Base-by-base conservation (phyloP, 2,888 invertebrate genomes). In the Smittia aterrima region DNA sequence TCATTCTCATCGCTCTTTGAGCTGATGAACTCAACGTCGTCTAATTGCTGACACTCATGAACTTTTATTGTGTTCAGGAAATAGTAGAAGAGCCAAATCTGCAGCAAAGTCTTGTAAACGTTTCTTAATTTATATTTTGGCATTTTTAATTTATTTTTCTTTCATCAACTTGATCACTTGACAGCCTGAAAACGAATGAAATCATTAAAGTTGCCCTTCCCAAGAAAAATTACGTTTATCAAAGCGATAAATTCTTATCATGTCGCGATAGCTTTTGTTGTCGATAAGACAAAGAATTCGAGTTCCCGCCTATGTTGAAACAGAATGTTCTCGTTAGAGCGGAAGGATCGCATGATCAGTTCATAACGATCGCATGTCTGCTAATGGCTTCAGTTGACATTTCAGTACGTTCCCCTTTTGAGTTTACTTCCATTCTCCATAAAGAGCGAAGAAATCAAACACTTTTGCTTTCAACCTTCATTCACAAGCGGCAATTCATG, bases 71-170 rank as follows among this genome's bases (percentile, higher is more conserved):
- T 27, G 18, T 53, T 71, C 20, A 71, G 32, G 25, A 71, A 71
- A 24, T 71, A 71, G 24, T 71, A 71, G 25, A 54, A 71, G 13
- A 71, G 58, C 27, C 25, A 54, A 54, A 71, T 58, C 54, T 68
- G 68, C 16, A 68, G 20, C 1, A 68, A 16, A 24, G 68, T 68
- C 18, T 71, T 71, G 54, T 27, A 54, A 20, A 54, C 9, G 24
- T 58, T 71, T 32, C 24, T 53, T 7, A 54, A 71, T 54, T 71
- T 71, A 22, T 71, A 71, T 71, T 71, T 71, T 54, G 71, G 54
- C 71, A 71, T 71, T 71, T 71, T 71, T 9, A 27, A 9, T 32
- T 27, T 71, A 7, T 4, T 54, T 32, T 54, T 27, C 24, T 71
- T 68, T 41, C n/a, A 13, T 68, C 9, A 38, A 38, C 18, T 41